Percentiles rank a stretch among this genome's conserved stretches.
Evolutionary conservation across 2,888 invertebrate genomes (phyloP).

Genomic region (Andrena haemorrhoa): DNA sequence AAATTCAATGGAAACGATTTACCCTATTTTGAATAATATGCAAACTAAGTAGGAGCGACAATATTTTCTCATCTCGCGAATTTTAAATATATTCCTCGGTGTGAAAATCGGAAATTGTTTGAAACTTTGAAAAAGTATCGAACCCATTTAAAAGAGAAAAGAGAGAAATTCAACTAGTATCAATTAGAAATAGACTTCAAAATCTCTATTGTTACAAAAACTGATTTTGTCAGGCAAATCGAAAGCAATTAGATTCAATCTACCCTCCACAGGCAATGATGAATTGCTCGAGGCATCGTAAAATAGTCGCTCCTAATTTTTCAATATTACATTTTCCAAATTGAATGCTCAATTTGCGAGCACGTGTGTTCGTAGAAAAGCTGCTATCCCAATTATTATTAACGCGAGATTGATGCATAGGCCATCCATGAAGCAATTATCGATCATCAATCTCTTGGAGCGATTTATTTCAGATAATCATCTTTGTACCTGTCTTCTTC

Average conservation of each 20-base stretch:
- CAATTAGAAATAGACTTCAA: not conserved
- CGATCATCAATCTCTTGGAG: not conserved
- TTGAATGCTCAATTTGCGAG: too few relatives aligned
- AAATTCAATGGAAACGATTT: too few relatives aligned
- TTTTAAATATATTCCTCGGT: too few relatives aligned
- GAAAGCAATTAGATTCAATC: not conserved
- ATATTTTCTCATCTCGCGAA: too few relatives aligned
- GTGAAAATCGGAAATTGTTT: not conserved
- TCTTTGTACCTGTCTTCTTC: not conserved
- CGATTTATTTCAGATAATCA: not conserved
- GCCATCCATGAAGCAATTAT: not conserved
- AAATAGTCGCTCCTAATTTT: too few relatives aligned
- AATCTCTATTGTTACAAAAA: not conserved
- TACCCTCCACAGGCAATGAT: not conserved
- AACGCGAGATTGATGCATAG: not conserved
- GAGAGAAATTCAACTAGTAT: not conserved
- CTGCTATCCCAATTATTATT: too few relatives aligned
- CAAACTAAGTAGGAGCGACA: too few relatives aligned
- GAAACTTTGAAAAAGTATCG: not conserved
- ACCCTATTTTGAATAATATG: too few relatives aligned
- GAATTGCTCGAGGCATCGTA: not conserved
- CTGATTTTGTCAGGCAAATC: not conserved
- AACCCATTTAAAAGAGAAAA: not conserved
- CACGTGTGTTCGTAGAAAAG: too few relatives aligned
- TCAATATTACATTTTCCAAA: too few relatives aligned